These are phyloP conservation scores for Procapra przewalskii DNA, from an alignment of 2,113 vertebrate species.

Conservation along the genomic window DNA sequence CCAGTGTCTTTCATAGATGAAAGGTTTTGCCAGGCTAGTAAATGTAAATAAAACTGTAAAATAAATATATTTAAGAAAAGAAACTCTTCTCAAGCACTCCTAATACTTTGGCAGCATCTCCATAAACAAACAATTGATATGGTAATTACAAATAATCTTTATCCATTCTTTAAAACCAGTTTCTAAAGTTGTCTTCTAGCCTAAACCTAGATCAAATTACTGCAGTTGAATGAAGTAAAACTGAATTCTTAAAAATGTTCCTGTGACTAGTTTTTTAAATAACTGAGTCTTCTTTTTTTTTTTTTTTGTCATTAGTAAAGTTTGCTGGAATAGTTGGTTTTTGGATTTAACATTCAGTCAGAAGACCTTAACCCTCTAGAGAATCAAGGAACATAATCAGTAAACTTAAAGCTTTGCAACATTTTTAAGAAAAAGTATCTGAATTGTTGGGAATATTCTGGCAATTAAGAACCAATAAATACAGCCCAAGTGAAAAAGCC, in stretches of 20 bases:
- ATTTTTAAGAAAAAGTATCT: neutral
- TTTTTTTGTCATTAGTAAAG: neutral
- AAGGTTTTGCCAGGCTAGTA: slow-evolving; percentile 54
- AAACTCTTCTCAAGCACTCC: slow-evolving; percentile 44
- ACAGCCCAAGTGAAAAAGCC: neutral
- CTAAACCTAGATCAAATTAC: slow-evolving; percentile 50
- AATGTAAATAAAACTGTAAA: slow-evolving; percentile 68
- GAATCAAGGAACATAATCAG: neutral
- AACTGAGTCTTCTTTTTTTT: neutral
- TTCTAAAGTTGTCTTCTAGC: slow-evolving; percentile 34
- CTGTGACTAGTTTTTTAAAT: neutral
- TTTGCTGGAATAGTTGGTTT: neutral
- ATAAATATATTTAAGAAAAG: slow-evolving; percentile 61
- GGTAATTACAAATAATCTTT: slow-evolving; percentile 57
- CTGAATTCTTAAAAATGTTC: neutral
- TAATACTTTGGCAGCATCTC: slow-evolving; percentile 55
- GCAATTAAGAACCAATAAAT: neutral
- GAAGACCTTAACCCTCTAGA: neutral
- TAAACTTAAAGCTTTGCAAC: neutral
- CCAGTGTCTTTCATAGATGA: slow-evolving; percentile 43
- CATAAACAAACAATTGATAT: slow-evolving; percentile 53
- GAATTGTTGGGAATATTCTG: neutral
- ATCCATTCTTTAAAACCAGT: slow-evolving; percentile 28
- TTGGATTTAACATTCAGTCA: neutral
- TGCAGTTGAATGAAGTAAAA: neutral